Evolutionary conservation across 2,113 vertebrate genomes (phyloP).

Genomic region (Elephas maximus): DNA sequence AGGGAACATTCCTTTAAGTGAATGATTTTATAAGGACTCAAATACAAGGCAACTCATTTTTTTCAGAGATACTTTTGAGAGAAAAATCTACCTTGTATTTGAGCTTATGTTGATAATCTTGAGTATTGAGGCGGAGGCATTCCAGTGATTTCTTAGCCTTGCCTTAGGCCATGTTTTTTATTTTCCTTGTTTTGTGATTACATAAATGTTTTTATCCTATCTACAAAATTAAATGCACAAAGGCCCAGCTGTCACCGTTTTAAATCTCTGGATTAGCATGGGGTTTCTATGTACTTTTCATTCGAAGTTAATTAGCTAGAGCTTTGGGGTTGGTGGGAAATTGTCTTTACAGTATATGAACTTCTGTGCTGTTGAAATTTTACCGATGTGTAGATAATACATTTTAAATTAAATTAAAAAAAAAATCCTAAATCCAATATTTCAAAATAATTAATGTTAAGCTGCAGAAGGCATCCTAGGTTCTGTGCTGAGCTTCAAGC

Average conservation of each 20-base stretch:
- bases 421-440: background rate
- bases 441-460: constrained; percentile 26
- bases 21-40: constrained; percentile 39
- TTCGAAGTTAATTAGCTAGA: constrained; percentile 35
- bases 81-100: background rate
- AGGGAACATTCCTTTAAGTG: background rate
- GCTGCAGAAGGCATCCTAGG: background rate
- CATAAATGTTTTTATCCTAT: background rate
- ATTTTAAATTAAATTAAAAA: constrained; percentile 7
- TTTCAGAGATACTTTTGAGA: background rate
- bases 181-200: background rate
- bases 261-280: constrained; percentile 16
- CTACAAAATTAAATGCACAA: constrained; percentile 3
- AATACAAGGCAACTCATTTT: background rate
- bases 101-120: background rate
- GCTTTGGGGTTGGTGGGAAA: background rate
- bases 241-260: background rate
- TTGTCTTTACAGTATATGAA: background rate
- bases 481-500: background rate
- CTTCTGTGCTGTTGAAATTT: constrained; percentile 19
- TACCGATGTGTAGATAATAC: background rate
- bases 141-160: background rate
- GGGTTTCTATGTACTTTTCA: constrained; percentile 3
- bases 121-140: background rate
- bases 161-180: background rate